Conservation (phyloP, 2,797 vertebrate genomes). For the Vireo griseus region DNA sequence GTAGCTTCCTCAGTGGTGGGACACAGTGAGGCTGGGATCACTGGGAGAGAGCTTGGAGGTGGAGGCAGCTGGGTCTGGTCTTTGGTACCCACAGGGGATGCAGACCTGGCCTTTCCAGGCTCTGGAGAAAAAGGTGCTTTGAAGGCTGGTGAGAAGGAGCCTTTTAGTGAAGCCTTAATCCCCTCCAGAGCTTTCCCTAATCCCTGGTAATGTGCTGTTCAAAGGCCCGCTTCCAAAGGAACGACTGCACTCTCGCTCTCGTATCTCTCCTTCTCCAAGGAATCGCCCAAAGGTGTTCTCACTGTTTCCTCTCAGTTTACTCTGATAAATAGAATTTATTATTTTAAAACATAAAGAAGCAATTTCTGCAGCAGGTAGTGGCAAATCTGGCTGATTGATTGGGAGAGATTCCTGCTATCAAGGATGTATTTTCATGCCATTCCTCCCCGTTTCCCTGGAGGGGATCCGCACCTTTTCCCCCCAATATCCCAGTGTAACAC, state of each 20-base stretch:
- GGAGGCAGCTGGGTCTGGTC: neutral
- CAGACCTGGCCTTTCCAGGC: neutral
- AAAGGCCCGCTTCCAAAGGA: neutral
- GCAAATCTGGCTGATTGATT: neutral
- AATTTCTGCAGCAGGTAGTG: neutral
- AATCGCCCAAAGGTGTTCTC: neutral
- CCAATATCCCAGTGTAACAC: accelerated
- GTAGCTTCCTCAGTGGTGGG: neutral
- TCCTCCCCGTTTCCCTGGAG: neutral
- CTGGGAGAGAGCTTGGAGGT: neutral
- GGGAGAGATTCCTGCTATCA: neutral
- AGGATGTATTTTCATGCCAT: neutral
- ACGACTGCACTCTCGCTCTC: neutral
- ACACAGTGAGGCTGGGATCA: neutral
- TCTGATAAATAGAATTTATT: neutral
- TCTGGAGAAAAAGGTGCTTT: neutral
- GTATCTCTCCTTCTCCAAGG: neutral
- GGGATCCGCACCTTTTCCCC: neutral
- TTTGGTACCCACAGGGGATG: neutral
- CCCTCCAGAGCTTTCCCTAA: neutral
- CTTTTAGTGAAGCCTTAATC: neutral
- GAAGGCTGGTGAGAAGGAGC: neutral
- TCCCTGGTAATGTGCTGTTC: neutral
- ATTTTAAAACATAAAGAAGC: neutral
- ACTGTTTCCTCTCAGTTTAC: neutral